These are phyloP conservation scores for Cheilinus undulatus DNA, from an alignment of 2,113 vertebrate genomes.

Conservation along the genomic window DNA sequence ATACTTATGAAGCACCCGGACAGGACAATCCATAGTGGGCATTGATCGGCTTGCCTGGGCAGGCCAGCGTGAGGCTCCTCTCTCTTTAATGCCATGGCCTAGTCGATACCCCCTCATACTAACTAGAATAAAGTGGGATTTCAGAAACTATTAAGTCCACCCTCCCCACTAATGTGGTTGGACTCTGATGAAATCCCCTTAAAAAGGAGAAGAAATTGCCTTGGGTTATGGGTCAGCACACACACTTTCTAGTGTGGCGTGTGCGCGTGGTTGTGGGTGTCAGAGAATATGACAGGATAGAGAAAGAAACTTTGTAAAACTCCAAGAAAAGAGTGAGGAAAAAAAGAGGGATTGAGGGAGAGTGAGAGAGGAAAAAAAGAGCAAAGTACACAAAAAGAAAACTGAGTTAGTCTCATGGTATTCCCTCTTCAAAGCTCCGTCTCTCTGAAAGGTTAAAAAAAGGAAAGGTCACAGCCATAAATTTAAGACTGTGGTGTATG, in stretches of 20 bases:
- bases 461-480: conserved; percentile 81
- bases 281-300: conserved; percentile 43
- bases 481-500: conserved; percentile 62
- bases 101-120: conserved; percentile 81
- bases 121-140: conserved; percentile 84
- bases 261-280: conserved; percentile 30
- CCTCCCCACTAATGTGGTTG: conserved; percentile 82
- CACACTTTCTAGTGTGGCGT: conserved; percentile 53
- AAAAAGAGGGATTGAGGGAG: conserved; percentile 25
- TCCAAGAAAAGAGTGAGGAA: conserved; percentile 28
- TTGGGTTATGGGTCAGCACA: conserved; percentile 82
- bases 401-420: conserved; percentile 56
- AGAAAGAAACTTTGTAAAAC: conserved; percentile 41
- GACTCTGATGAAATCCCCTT: conserved; percentile 84
- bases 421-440: conserved; percentile 48
- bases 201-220: conserved; percentile 83
- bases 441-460: conserved; percentile 77
- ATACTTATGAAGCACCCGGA: conserved; percentile 85
- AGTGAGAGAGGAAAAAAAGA: conserved; percentile 51
- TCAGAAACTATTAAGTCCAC: conserved; percentile 81
- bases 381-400: conserved; percentile 55
- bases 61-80: conserved; percentile 71
- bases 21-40: conserved; percentile 84
- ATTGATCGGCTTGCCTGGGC: conserved; percentile 81
- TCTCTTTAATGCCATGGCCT: conserved; percentile 79